A percentile compares a stretch with the other conserved stretches of the same genome.
Conservation (phyloP, 2,113 vertebrate species). For the Periophthalmus modestus region DNA sequence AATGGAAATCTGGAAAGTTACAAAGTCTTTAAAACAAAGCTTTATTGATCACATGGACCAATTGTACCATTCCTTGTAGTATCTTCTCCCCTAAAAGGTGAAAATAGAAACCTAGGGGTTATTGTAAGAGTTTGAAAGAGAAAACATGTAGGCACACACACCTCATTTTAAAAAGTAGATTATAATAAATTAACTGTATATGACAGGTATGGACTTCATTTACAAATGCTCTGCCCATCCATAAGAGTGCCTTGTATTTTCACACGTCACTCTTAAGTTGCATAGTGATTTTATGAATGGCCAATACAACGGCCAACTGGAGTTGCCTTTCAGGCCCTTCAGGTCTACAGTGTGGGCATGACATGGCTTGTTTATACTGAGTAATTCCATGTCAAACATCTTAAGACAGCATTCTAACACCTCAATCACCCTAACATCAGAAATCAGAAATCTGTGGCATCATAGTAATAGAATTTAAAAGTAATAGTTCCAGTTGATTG, state of each 20-base stretch:
- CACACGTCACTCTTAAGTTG: not conserved
- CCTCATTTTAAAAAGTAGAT: too few species aligned
- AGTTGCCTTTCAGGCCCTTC: constrained; percentile 10
- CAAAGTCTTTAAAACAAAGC: not conserved
- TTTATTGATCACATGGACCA: not conserved
- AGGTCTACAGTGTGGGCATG: constrained; percentile 7
- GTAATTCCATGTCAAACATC: constrained; percentile 4
- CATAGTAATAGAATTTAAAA: not conserved
- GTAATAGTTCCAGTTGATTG: not conserved
- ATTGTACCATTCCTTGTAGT: not conserved
- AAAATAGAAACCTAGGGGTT: too few species aligned
- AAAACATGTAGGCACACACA: too few species aligned
- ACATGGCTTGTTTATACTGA: not conserved
- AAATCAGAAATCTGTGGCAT: not conserved
- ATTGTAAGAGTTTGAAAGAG: too few species aligned
- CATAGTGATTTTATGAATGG: not conserved
- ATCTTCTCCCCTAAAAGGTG: not conserved
- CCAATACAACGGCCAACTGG: not conserved
- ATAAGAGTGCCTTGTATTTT: not conserved
- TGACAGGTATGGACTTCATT: not conserved
- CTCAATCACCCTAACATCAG: not conserved
- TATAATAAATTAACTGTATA: too few species aligned
- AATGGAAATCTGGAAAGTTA: not conserved
- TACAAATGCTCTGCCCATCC: not conserved
- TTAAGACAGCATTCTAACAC: not conserved